Base-by-base conservation (phyloP, 2,888 invertebrate species). In the Gymnoscelis rufifasciata region DNA sequence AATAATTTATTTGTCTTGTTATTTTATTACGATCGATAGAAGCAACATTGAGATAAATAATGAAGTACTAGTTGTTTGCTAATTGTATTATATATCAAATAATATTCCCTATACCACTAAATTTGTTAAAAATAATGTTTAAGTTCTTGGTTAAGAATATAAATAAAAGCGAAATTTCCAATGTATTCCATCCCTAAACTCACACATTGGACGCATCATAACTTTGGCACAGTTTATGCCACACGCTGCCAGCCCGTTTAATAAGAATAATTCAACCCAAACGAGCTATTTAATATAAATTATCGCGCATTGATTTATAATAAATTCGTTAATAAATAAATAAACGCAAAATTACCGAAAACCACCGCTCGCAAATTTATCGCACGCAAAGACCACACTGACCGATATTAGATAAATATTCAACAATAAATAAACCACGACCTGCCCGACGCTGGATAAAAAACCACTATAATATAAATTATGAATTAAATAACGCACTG, bases 401-500 rank as follows among this genome's bases (percentile, higher is more conserved):
- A 51, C 59, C 53, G 56, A 62, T 64, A 70, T 78, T 77, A 74
- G 73, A 79, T 74, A 76, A 75, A 80, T 78, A 77, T 78, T 77
- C 76, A 68, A 71, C 73, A 76, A n/a, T 82, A 83, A 83, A 82
- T 80, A 78, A 78, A 75, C 78, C 87, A 60, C 73, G 86, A 87
- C 87, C 86, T 87, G 80, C 73, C 64, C 81, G 77, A 83, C 73
- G 55, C 60, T 54, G 68, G 71, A 70, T 73, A 75, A 83, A 81
- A 78, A 79, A 73, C 74, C 71, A 71, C 74, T 73, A 72, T 75
- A 78, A 76, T 84, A 86, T 87, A 87, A 84, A 86, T 87, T 87
- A 88, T 83, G 77, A 86, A 84, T 84, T 83, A 78, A 78, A 82
- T 78, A 77, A 81, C 83, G 78, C 75, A 78, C 74, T 47, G 66